Evolutionary conservation across 2,113 vertebrate species (phyloP).

Genomic region (Pterocles gutturalis): DNA sequence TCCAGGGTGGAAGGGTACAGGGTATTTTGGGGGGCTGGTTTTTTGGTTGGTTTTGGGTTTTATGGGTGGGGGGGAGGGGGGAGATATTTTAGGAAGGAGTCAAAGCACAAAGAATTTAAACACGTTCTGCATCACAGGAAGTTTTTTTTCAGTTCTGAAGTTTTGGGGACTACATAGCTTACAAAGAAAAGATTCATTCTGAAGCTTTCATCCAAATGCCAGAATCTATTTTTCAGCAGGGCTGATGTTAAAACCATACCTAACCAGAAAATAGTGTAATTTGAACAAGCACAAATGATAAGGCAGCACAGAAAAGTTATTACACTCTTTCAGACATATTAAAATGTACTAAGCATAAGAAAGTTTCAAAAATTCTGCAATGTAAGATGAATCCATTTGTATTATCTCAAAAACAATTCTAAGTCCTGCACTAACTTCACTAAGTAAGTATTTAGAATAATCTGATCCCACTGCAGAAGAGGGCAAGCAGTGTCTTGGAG

Average conservation of each 20-base stretch:
- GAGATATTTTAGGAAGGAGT: neutral
- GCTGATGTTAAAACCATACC: constrained; percentile 43
- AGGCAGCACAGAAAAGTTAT: constrained; percentile 32
- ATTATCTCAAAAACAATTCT: constrained; percentile 34
- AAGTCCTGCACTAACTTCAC: constrained; percentile 1
- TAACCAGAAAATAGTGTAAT: constrained; percentile 53
- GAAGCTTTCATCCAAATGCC: constrained; percentile 46
- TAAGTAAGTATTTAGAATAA: constrained; percentile 6
- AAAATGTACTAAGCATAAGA: constrained; percentile 46
- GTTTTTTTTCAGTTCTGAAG: constrained; percentile 29
- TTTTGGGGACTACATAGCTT: constrained; percentile 25
- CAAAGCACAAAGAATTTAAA: constrained; percentile 2
- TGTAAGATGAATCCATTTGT: constrained; percentile 31
- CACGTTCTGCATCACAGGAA: neutral
- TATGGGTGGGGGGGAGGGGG: too few relatives aligned
- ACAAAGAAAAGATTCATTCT: constrained; percentile 37
- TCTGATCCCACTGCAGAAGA: neutral
- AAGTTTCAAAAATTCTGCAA: constrained; percentile 32
- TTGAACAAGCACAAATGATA: constrained; percentile 22
- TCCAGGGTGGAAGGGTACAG: neutral
- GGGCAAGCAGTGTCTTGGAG: neutral
- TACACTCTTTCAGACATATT: constrained; percentile 30
- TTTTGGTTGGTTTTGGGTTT: neutral
- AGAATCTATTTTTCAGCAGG: constrained; percentile 59
- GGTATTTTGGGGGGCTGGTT: neutral